phyloP scores from a whole-genome alignment of 2,888 invertebrate species.

The Apotomis capreana region DNA sequence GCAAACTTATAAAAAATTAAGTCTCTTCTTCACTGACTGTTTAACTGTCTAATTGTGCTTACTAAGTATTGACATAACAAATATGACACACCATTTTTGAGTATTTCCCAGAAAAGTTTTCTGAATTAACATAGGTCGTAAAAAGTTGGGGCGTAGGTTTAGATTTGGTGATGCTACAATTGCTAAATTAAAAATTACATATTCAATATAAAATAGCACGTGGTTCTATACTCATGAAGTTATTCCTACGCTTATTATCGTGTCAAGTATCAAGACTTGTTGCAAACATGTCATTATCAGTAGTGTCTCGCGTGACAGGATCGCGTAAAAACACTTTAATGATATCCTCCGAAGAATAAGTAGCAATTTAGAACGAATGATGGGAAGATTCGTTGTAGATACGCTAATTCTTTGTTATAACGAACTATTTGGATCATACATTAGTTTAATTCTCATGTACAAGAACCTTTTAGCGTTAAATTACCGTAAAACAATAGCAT shows the following conservation, averaged over 20 bases:
- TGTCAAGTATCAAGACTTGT: slow-evolving; percentile 13
- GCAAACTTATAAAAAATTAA: too few species aligned
- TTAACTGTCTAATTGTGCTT: too few species aligned
- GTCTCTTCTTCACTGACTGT: too few species aligned
- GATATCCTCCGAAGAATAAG: slow-evolving; percentile 33
- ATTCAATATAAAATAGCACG: slow-evolving; percentile 9
- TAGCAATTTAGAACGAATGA: slow-evolving; percentile 27
- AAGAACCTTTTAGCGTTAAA: background rate
- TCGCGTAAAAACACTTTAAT: slow-evolving; percentile 37
- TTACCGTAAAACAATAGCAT: slow-evolving; percentile 12
- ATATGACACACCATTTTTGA: too few species aligned
- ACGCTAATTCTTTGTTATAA: slow-evolving; percentile 23
- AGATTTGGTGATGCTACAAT: too few species aligned
- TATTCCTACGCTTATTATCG: slow-evolving; percentile 25
- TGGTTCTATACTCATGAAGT: background rate
- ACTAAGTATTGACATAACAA: too few species aligned
- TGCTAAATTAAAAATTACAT: too few species aligned
- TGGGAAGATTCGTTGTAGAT: slow-evolving; percentile 32
- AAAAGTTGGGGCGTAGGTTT: too few species aligned
- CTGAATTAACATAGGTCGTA: too few species aligned
- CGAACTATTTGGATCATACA: slow-evolving; percentile 13
- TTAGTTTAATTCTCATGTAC: background rate
- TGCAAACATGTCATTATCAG: slow-evolving; percentile 30
- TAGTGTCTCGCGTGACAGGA: slow-evolving; percentile 30
- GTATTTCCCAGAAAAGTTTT: too few species aligned